These are phyloP conservation scores for Pagetopsis macropterus DNA, from an alignment of 2,797 vertebrate species.

Conservation along the genomic window DNA sequence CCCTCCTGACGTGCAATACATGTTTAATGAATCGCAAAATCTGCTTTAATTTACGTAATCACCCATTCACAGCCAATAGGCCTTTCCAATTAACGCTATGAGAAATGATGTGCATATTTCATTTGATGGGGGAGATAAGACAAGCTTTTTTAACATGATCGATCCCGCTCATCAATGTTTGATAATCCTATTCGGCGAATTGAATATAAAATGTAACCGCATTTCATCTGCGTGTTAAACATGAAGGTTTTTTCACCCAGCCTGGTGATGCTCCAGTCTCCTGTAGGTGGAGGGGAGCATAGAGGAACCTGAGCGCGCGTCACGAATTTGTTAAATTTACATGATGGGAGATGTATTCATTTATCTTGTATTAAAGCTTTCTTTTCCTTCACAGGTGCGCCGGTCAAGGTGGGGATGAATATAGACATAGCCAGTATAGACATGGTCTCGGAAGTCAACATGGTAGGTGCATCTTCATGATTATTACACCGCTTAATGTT, in stretches of 20 bases:
- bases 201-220: slow-evolving; percentile 47
- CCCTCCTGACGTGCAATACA: slow-evolving; percentile 75
- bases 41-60: slow-evolving; percentile 76
- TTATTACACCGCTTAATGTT: slow-evolving; percentile 41
- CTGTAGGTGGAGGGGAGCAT: slow-evolving; percentile 65
- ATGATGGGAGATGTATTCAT: slow-evolving; percentile 61
- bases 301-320: slow-evolving; percentile 62
- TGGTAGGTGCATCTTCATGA: slow-evolving; percentile 88
- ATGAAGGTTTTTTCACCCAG: slow-evolving; percentile 10
- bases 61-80: slow-evolving; percentile 66
- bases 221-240: slow-evolving; percentile 48
- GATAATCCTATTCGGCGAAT: slow-evolving; percentile 44
- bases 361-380: slow-evolving; percentile 54
- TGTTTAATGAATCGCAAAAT: slow-evolving; percentile 80
- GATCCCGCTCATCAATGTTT: slow-evolving; percentile 67
- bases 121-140: slow-evolving; percentile 56
- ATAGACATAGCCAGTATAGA: slow-evolving; percentile 99
- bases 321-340: slow-evolving; percentile 73
- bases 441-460: slow-evolving; percentile 99
- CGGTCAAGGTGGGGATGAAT: slow-evolving; percentile 98
- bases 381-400: slow-evolving; percentile 88
- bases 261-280: slow-evolving; percentile 59
- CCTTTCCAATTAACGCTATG: slow-evolving; percentile 58
- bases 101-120: slow-evolving; percentile 59
- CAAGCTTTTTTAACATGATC: slow-evolving; percentile 66